Percentiles rank a stretch among this genome's conserved stretches.
Evolutionary conservation across 2,888 invertebrate genomes (phyloP).

Genomic region (Caenorhabditis drosophilae): DNA sequence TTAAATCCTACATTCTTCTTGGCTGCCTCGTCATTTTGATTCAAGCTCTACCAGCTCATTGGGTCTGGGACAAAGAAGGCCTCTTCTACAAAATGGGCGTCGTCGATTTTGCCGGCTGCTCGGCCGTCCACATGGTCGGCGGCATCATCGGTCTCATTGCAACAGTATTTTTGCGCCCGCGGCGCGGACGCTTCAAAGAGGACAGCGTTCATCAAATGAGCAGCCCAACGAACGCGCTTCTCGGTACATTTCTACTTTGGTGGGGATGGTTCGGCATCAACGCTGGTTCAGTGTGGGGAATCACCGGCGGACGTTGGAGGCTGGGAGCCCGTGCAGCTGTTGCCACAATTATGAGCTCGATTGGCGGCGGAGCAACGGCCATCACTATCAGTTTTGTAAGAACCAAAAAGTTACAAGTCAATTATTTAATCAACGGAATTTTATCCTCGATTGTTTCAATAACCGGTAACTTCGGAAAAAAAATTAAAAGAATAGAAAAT

Average conservation of each 20-base stretch:
- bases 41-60: constrained; percentile 70
- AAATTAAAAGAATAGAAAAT: neutral
- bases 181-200: constrained; percentile 57
- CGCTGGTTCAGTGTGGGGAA: constrained; percentile 60
- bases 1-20: constrained; percentile 64
- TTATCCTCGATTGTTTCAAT: constrained; percentile 58
- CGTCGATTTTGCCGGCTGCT: constrained; percentile 69
- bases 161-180: constrained; percentile 61
- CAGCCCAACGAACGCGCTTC: constrained; percentile 57
- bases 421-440: constrained; percentile 57
- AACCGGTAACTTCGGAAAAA: constrained; percentile 52
- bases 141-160: constrained; percentile 63
- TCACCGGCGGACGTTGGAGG: constrained; percentile 57
- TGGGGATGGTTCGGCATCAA: constrained; percentile 65
- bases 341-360: constrained; percentile 59
- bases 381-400: constrained; percentile 55
- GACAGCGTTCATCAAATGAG: constrained; percentile 60
- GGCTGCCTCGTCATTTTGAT: constrained; percentile 59
- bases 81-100: constrained; percentile 62
- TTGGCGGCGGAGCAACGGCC: constrained; percentile 65
- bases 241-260: constrained; percentile 65
- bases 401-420: constrained; percentile 57
- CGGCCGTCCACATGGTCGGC: constrained; percentile 68
- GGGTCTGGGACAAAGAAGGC: constrained; percentile 70
- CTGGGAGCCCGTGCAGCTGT: constrained; percentile 59